A percentile compares a stretch with the other conserved stretches of the same genome.
These are phyloP conservation scores for Lutjanus erythropterus DNA, from an alignment of 2,113 vertebrate genomes.

Conservation along the genomic window DNA sequence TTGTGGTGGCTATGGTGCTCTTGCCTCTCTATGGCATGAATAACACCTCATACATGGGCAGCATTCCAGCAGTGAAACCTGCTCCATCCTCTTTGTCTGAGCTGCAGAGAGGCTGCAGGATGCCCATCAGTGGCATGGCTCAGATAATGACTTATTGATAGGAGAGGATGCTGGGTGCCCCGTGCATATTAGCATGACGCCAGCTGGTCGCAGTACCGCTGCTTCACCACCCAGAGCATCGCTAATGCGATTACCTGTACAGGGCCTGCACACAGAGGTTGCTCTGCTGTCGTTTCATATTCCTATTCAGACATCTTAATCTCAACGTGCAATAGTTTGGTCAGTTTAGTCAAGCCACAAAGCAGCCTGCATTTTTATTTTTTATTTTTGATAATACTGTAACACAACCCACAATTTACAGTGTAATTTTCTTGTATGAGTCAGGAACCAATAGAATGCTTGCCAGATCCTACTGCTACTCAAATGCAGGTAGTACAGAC, in stretches of 20 bases:
- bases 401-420: neutral
- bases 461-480: neutral
- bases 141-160: conserved; percentile 97
- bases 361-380: neutral
- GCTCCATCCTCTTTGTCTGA: conserved; percentile 36
- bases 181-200: conserved; percentile 85
- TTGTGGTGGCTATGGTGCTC: neutral
- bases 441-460: neutral
- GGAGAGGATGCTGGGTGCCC: conserved; percentile 84
- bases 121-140: conserved; percentile 79
- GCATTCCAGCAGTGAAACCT: conserved; percentile 45
- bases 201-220: conserved; percentile 81
- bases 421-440: neutral
- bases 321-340: neutral
- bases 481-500: neutral
- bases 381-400: neutral
- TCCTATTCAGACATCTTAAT: neutral
- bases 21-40: conserved; percentile 35
- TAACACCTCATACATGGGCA: conserved; percentile 58
- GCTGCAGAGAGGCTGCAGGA: conserved; percentile 69
- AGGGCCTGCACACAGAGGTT: neutral
- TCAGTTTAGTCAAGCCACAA: neutral
- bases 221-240: conserved; percentile 30
- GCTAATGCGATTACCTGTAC: conserved; percentile 55
- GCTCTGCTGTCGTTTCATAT: conserved; percentile 3